These are phyloP conservation scores for Tor tambroides DNA, from an alignment of 2,113 vertebrate genomes.

Conservation along the genomic window DNA sequence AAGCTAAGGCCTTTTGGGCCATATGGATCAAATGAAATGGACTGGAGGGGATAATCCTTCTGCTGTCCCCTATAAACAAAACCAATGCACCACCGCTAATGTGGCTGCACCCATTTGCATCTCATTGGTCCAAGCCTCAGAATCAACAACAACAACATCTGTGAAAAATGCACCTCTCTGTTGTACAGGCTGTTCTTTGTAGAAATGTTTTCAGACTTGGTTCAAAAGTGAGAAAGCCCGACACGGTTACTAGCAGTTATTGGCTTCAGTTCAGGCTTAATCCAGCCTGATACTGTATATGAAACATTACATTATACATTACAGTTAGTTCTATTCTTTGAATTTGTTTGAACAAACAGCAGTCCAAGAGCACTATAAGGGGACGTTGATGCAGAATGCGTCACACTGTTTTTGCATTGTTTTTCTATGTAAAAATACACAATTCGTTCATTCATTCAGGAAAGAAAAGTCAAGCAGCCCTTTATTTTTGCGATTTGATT, in stretches of 20 bases:
- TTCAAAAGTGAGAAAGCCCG: background rate
- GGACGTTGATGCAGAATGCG: background rate
- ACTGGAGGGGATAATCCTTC: slow-evolving; percentile 52
- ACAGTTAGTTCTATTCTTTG: background rate
- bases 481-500: no score
- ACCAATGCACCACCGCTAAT: slow-evolving; percentile 50
- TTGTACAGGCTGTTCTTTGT: background rate
- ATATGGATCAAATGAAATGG: slow-evolving; percentile 56
- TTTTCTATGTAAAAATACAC: background rate
- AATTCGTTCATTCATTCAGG: background rate
- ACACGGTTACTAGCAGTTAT: background rate
- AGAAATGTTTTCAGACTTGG: slow-evolving; percentile 18
- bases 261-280: background rate
- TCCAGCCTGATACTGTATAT: background rate
- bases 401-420: background rate
- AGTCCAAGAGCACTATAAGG: background rate
- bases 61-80: slow-evolving; percentile 48
- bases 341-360: background rate
- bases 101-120: slow-evolving; percentile 42
- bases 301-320: background rate
- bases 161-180: slow-evolving; percentile 10
- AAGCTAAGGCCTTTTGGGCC: slow-evolving; percentile 44
- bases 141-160: slow-evolving; percentile 52
- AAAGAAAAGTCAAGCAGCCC: no score
- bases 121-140: slow-evolving; percentile 46